A percentile compares a stretch with the other conserved stretches of the same genome.
These are phyloP conservation scores for Nematolebias whitei DNA, from an alignment of 2,113 vertebrate species.

Conservation along the genomic window DNA sequence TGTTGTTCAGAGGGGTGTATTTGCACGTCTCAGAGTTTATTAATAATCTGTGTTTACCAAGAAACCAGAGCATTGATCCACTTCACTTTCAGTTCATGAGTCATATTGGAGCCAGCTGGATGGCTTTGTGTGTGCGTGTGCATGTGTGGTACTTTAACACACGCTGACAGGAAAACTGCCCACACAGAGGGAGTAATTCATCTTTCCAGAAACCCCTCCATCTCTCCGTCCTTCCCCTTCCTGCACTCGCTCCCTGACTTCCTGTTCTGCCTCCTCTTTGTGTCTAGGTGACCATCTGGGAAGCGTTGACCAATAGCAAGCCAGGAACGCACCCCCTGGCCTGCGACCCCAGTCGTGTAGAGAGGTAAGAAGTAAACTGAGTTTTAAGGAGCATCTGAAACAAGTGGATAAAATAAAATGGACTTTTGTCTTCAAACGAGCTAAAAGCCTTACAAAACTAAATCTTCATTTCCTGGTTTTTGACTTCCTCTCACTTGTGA, in stretches of 20 bases:
- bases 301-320: constrained; percentile 97
- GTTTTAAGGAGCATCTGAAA: background rate
- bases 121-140: background rate
- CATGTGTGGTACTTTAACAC: background rate
- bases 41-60: constrained; percentile 5
- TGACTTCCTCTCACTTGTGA: constrained; percentile 34
- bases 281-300: constrained; percentile 96
- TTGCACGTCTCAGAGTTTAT: background rate
- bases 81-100: constrained; percentile 21
- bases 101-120: constrained; percentile 15
- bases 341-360: constrained; percentile 85
- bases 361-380: constrained; percentile 80
- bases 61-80: constrained; percentile 6
- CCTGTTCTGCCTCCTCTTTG: constrained; percentile 18
- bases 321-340: constrained; percentile 88
- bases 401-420: background rate
- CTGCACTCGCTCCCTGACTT: constrained; percentile 26
- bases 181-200: background rate
- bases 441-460: too few species aligned
- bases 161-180: constrained; percentile 12
- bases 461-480: constrained; percentile 18
- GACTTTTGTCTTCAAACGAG: too few species aligned
- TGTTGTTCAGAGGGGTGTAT: background rate
- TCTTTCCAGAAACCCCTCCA: background rate
- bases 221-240: constrained; percentile 9